Conservation (phyloP, 2,113 vertebrate species). For the Pygoscelis adeliae region DNA sequence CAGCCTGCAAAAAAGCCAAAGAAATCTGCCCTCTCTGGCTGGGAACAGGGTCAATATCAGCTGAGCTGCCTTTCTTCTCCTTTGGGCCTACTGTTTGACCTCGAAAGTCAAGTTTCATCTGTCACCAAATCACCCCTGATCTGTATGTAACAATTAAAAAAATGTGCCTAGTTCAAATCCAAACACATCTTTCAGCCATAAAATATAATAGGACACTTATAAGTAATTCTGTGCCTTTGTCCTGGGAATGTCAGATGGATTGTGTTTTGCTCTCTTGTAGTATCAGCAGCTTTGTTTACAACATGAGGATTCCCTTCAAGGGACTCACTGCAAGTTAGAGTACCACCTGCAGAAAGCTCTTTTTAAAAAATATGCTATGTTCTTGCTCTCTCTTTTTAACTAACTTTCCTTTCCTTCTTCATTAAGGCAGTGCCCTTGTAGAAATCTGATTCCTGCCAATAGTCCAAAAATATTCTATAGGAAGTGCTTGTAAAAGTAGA, state of each 20-base stretch:
- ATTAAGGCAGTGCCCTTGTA: neutral
- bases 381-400: neutral
- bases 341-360: neutral
- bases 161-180: neutral
- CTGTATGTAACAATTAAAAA: neutral
- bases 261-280: neutral
- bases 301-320: neutral
- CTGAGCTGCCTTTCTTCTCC: neutral
- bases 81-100: neutral
- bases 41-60: neutral
- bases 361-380: neutral
- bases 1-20: neutral
- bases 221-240: neutral
- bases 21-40: neutral
- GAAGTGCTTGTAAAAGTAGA: neutral
- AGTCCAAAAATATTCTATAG: neutral
- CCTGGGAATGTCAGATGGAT: neutral
- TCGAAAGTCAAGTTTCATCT: neutral
- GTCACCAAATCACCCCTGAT: neutral
- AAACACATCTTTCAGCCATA: neutral
- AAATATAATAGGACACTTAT: neutral
- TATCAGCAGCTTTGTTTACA: neutral
- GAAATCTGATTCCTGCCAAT: neutral
- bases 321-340: neutral
- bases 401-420: neutral